A percentile compares a stretch with the other conserved stretches of the same genome.
Evolutionary conservation across 1,140 invertebrate genomes (phyloP).

Genomic region (Trinorchestia longiramus): DNA sequence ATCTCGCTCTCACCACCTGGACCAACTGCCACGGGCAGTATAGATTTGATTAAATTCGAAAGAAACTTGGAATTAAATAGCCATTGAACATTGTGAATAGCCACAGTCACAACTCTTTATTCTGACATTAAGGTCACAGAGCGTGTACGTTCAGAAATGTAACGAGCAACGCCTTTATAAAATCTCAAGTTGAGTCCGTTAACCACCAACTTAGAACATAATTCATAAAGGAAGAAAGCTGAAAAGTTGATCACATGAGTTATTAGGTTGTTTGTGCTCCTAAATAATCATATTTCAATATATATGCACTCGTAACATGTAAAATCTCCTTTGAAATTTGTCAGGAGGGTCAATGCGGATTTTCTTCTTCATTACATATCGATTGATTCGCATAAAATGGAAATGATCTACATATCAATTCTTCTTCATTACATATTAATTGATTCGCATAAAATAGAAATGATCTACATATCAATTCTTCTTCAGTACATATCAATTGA

Average conservation of each 20-base stretch:
- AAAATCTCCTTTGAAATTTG: not conserved
- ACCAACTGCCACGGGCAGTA: not conserved
- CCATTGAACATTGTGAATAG: too few species aligned
- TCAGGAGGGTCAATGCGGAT: not conserved
- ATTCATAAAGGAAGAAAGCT: not conserved
- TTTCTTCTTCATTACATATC: not conserved
- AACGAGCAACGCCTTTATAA: not conserved
- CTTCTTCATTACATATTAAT: too few species aligned
- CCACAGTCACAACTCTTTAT: not conserved
- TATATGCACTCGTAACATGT: not conserved
- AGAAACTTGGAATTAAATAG: not conserved
- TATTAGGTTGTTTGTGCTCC: not conserved
- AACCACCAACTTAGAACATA: not conserved
- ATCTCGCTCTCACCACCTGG: not conserved
- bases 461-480: too few species aligned
- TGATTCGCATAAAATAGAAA: too few species aligned
- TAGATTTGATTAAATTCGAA: not conserved
- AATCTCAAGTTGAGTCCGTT: not conserved
- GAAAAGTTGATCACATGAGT: not conserved
- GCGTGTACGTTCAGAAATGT: not conserved
- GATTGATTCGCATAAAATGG: not conserved
- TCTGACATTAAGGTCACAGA: not conserved
- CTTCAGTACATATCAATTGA: too few species aligned
- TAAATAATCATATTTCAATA: not conserved
- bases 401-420: too few species aligned